Evolutionary conservation across 2,113 vertebrate species (phyloP).

Genomic region (Elachura formosa): DNA sequence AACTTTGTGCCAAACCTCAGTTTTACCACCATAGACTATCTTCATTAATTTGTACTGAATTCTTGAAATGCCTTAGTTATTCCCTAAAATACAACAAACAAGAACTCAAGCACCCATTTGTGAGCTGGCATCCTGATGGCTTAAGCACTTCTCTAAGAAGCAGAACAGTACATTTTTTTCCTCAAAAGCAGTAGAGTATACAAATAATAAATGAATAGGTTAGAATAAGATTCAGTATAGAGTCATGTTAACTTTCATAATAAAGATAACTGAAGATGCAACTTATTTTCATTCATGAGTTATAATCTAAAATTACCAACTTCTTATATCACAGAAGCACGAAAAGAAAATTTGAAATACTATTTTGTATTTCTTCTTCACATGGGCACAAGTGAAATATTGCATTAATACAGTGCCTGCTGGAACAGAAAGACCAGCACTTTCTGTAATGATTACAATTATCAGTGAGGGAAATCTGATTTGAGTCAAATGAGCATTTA

Average conservation of each 20-base stretch:
- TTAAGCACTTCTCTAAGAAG: not conserved
- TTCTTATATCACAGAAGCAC: not conserved
- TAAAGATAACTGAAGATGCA: not conserved
- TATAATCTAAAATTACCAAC: not conserved
- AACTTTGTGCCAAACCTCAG: not conserved
- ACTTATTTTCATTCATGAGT: not conserved
- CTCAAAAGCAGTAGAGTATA: not conserved
- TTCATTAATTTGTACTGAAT: not conserved
- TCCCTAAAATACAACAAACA: not conserved
- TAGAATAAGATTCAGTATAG: not conserved
- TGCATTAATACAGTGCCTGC: not conserved
- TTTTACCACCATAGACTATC: not conserved
- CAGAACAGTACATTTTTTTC: not conserved
- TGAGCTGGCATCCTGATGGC: not conserved
- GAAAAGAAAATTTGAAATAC: not conserved
- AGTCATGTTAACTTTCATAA: not conserved
- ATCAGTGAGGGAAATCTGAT: not conserved
- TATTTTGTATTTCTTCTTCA: not conserved
- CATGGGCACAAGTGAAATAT: not conserved
- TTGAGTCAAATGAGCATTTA: not conserved
- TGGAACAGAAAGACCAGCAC: not conserved
- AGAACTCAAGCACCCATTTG: not conserved
- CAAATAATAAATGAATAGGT: not conserved
- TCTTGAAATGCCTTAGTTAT: not conserved
- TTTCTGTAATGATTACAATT: not conserved